Percentiles rank a stretch among this genome's conserved stretches.
phyloP scores from a whole-genome alignment of 2,113 vertebrate genomes.

The Hippocampus abdominalis region DNA sequence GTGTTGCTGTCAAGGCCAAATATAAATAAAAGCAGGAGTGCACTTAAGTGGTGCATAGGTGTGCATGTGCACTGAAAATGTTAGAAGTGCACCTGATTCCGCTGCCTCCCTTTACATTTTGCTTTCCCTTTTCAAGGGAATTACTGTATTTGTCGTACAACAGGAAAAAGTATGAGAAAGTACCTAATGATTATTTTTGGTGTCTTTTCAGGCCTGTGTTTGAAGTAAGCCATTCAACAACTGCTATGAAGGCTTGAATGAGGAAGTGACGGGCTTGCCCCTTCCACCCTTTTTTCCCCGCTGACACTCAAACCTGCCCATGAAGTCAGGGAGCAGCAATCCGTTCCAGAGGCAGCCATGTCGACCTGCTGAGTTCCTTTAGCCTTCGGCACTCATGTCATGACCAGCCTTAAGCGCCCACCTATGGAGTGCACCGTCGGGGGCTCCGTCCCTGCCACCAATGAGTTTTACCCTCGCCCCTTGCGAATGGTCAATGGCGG shows the following conservation, averaged over 20 bases:
- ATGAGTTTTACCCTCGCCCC: constrained; percentile 91
- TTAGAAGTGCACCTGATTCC: no score
- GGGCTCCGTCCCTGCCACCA: constrained; percentile 79
- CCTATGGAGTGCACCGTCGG: constrained; percentile 87
- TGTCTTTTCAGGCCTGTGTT: constrained; percentile 35
- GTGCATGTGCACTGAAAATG: neutral
- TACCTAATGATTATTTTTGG: constrained; percentile 9
- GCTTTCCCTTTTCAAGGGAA: no score
- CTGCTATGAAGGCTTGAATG: constrained; percentile 37
- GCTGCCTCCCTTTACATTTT: no score
- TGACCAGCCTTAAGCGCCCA: constrained; percentile 89
- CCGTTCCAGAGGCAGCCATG: constrained; percentile 51
- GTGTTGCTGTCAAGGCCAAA: no score
- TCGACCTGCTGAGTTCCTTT: constrained; percentile 60
- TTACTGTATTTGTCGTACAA: neutral
- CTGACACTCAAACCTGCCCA: constrained; percentile 51
- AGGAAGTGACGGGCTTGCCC: constrained; percentile 25
- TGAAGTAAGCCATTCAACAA: constrained; percentile 14
- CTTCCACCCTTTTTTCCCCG: neutral
- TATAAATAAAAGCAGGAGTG: neutral
- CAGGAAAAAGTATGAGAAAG: neutral
- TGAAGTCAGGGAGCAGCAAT: constrained; percentile 43
- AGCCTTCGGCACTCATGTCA: constrained; percentile 74
- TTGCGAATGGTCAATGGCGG: constrained; percentile 86
- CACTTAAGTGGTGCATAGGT: no score